Evolutionary conservation across 1,140 invertebrate genomes (phyloP), one percentile per base, ranked within the genome.

Genomic region (Zaprionus lachaisei): DNA sequence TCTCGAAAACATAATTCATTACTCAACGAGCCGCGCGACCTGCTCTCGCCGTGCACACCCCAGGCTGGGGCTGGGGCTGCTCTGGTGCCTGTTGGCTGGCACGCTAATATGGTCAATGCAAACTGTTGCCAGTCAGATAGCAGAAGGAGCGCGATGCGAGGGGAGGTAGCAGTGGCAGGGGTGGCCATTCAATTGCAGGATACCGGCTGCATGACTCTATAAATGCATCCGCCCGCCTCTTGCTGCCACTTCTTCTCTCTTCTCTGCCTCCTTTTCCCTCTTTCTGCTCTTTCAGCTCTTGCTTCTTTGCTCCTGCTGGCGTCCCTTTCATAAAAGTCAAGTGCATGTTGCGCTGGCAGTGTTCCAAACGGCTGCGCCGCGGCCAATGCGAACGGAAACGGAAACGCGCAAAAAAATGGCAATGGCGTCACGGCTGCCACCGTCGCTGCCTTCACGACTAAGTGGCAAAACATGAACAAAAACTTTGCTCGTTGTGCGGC

Each of bases 401-500:
- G 79, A 90, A 85, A 83, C 70, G 81, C 84, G 79, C 79, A 24
- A 79, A 79, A 89, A 83, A 86, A 87, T 60, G 41, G 77, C 56
- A 65, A 64, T 37, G 63, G 60, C 55, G 76, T 54, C 22, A 14
- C 20, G 31, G 14, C n/a, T 15, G 34, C n/a, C 55, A 14, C 37
- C 12, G 58, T 2, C n/a, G 44, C 31, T 57, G 47, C 26, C 9
- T 17, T 37, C 66, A 61, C 75, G 34, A 84, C 84, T 89, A 89
- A 87, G 84, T 87, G 84, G 84, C 72, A 81, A 89, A 87, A 89
- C 84, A 87, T 89, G 84, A 87, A 87, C 84, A 84, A 89, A 87
- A 87, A 87, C 78, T 87, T 87, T 81, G 81, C 72, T 86, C 74
- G 84, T 67, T 84, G 84, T 76, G 84, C 72, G 81, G 84, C 84